Base-by-base conservation (phyloP, 2,797 vertebrate genomes). In the Sebastes trivittatus region DNA sequence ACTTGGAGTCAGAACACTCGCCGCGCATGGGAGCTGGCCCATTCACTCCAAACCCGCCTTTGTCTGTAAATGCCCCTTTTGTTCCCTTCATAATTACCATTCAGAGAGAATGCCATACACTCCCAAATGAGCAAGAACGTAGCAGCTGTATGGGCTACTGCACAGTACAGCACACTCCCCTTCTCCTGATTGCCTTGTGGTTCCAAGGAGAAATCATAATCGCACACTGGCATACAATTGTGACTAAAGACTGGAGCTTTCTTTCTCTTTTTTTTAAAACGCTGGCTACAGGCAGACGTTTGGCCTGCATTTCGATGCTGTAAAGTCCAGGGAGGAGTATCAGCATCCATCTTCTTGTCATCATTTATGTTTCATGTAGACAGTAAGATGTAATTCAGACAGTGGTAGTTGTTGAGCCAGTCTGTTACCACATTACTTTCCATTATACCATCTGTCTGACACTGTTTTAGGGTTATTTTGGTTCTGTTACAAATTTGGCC, bases 11-110 rank as follows among this genome's bases (percentile, higher is more conserved):
- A n/a, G 79, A 80, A 74, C 80, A 64, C 83, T 85, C 6, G 59
- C 80, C 2, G 54, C 11, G 36, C 72, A 81, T 18, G 72, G 86
- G 87, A 87, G 81, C 81, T 16, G 76, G 64, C 82, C 78, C 77
- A 63, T 91, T 93, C 84, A 75, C 77, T 87, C 87, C 79, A 70
- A 76, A 77, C 67, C 86, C 14, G 70, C 87, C 72, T 89, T 91
- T 93, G 90, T 93, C 79, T 89, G 80, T 87, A 91, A 91, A 92
- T 86, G 82, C 80, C 87, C 74, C 84, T 87, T 92, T 94, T 93
- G 89, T 93, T 95, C 78, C 71, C 75, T 27, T 89, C 82, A 84
- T 90, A 88, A 94, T 93, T 89, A 80, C 88, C 84, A 86, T 92
- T 89, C 85, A 62, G 80, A 84, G 77, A 84, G 87, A 90, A 92